Evolutionary conservation across 2,888 invertebrate genomes (phyloP).

Genomic region (Andrena chrysosceles): DNA sequence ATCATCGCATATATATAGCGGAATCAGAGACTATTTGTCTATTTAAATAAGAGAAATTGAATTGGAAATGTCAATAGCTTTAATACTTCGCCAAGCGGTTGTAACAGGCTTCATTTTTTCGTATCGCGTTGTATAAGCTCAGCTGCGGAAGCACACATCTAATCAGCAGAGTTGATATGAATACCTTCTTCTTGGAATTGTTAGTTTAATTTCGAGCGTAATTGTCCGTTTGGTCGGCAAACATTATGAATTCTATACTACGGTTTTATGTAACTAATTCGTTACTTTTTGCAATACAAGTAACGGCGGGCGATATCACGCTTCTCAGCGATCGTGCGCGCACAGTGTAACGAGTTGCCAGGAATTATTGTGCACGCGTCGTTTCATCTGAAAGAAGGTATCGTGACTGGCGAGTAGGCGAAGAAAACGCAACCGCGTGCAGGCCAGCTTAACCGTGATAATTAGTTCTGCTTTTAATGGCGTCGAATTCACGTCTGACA

Average conservation of each 20-base stretch:
- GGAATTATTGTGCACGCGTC: background rate
- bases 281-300: background rate
- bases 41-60: too few relatives aligned
- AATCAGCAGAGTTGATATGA: background rate
- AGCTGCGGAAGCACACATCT: background rate
- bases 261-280: background rate
- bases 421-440: constrained; percentile 13
- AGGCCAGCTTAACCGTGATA: constrained; percentile 12
- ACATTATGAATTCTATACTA: background rate
- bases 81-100: background rate
- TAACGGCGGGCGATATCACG: background rate
- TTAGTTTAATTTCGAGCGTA: background rate
- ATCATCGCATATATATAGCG: too few relatives aligned
- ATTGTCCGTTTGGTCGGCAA: background rate
- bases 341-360: background rate
- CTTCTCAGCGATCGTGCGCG: background rate
- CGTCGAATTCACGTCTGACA: background rate
- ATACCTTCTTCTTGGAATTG: background rate
- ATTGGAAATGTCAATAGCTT: background rate
- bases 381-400: background rate
- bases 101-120: background rate
- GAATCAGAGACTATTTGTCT: too few relatives aligned
- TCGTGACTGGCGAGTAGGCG: background rate
- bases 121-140: background rate
- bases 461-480: constrained; percentile 24